Percentiles rank a stretch among this genome's conserved stretches.
phyloP scores from a whole-genome alignment of 1,140 invertebrate genomes.

The Drosophila takahashii region DNA sequence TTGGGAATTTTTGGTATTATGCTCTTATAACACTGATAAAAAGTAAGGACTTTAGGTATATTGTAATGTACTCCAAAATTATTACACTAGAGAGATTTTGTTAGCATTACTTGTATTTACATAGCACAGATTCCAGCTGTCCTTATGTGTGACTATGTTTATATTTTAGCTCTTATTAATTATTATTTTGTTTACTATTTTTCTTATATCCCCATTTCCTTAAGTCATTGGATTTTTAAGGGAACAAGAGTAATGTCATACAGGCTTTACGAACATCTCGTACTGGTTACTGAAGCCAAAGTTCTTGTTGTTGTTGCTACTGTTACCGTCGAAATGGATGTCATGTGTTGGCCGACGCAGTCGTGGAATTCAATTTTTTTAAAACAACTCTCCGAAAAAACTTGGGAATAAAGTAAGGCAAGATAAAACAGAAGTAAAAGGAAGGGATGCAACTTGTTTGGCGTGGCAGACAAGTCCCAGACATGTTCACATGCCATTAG shows the following conservation, averaged over 20 bases:
- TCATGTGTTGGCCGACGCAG: slow-evolving; percentile 57
- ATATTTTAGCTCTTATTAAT: too few relatives aligned
- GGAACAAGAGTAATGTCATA: not conserved
- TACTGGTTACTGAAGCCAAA: not conserved
- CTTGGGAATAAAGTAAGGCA: slow-evolving; percentile 8
- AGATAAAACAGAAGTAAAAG: slow-evolving; percentile 7
- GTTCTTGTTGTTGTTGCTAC: slow-evolving; percentile 34
- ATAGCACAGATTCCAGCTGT: too few relatives aligned
- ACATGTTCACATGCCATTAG: slow-evolving; percentile 42
- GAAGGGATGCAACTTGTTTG: slow-evolving; percentile 40
- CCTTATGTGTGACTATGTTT: too few relatives aligned
- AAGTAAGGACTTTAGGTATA: too few relatives aligned
- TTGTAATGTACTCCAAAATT: too few relatives aligned
- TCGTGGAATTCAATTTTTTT: slow-evolving; percentile 61
- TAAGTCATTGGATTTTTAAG: not conserved
- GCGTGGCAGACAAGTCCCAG: slow-evolving; percentile 50
- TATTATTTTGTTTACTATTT: too few relatives aligned
- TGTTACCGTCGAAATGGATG: slow-evolving; percentile 39
- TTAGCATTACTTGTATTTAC: too few relatives aligned
- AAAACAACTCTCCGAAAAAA: slow-evolving; percentile 10
- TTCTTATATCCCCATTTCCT: too few relatives aligned
- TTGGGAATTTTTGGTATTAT: slow-evolving; percentile 21
- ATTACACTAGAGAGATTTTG: too few relatives aligned
- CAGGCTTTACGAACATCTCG: not conserved
- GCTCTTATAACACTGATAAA: not conserved